phyloP scores from a whole-genome alignment of 2,888 invertebrate genomes.

The Lasioglossum villosulum region DNA sequence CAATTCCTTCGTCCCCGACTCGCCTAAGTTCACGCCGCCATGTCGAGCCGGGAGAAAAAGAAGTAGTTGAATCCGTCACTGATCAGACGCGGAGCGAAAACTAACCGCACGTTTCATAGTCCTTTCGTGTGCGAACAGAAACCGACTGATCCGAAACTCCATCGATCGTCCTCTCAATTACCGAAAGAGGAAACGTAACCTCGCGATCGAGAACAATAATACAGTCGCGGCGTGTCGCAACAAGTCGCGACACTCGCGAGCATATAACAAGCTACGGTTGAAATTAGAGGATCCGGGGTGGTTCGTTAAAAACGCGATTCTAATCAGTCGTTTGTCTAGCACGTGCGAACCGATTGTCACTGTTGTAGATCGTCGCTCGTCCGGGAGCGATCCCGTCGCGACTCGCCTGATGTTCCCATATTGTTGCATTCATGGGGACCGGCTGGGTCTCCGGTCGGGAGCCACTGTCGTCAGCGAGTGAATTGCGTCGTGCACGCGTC shows the following conservation, averaged over 20 bases:
- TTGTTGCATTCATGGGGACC: conserved; percentile 17
- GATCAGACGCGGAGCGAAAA: conserved; percentile 33
- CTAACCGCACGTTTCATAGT: neutral
- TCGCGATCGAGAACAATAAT: neutral
- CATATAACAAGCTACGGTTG: neutral
- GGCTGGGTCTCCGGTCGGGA: conserved; percentile 3
- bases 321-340: neutral
- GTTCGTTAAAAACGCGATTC: conserved; percentile 1
- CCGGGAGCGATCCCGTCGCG: neutral
- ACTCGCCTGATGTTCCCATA: conserved; percentile 28
- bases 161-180: neutral
- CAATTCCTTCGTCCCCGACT: neutral
- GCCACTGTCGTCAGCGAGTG: conserved; percentile 32
- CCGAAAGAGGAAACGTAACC: neutral
- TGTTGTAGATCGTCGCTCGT: neutral
- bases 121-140: neutral
- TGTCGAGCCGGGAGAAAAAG: neutral
- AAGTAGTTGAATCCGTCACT: conserved; percentile 33
- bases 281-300: neutral
- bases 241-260: neutral
- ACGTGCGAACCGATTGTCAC: conserved; percentile 18
- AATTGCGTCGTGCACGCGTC: conserved; percentile 61
- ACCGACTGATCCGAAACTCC: neutral
- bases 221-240: neutral
- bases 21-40: neutral